Conservation (phyloP, 1,140 invertebrate genomes). For the Penaeus chinensis region DNA sequence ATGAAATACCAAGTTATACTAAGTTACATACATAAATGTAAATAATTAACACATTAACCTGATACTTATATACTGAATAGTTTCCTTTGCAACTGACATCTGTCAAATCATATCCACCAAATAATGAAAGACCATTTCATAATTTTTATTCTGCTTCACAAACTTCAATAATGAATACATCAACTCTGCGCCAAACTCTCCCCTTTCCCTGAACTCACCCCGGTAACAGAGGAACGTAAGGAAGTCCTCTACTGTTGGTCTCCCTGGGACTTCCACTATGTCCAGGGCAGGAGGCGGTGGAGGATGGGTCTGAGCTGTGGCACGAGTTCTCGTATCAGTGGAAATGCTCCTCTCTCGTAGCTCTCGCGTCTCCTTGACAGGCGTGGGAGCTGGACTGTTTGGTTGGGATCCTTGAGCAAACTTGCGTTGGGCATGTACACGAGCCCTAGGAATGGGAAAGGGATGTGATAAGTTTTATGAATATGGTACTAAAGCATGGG, state of each 20-base stretch:
- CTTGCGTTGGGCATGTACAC: conserved; percentile 80
- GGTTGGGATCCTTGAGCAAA: conserved; percentile 81
- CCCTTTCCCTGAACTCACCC: conserved; percentile 71
- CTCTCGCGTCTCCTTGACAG: conserved; percentile 71
- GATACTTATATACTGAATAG: too few relatives aligned
- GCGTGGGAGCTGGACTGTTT: conserved; percentile 71
- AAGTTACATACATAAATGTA: too few relatives aligned
- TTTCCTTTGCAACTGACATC: too few relatives aligned
- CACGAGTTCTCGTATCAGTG: conserved; percentile 66
- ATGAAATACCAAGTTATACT: too few relatives aligned
- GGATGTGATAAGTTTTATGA: not conserved
- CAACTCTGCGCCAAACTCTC: too few relatives aligned
- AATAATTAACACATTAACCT: too few relatives aligned
- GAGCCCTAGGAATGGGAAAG: conserved; percentile 46
- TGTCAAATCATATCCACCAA: too few relatives aligned
- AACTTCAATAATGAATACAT: too few relatives aligned
- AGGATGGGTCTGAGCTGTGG: conserved; percentile 71
- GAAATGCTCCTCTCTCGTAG: conserved; percentile 53
- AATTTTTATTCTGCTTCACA: too few relatives aligned
- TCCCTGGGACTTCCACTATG: conserved; percentile 65
- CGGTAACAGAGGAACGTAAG: conserved; percentile 88
- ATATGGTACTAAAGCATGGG: not conserved
- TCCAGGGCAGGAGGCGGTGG: conserved; percentile 70
- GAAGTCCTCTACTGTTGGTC: conserved; percentile 91
- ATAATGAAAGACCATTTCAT: too few relatives aligned